Conservation (phyloP, 2,113 vertebrate genomes). For the Nanger granti region DNA sequence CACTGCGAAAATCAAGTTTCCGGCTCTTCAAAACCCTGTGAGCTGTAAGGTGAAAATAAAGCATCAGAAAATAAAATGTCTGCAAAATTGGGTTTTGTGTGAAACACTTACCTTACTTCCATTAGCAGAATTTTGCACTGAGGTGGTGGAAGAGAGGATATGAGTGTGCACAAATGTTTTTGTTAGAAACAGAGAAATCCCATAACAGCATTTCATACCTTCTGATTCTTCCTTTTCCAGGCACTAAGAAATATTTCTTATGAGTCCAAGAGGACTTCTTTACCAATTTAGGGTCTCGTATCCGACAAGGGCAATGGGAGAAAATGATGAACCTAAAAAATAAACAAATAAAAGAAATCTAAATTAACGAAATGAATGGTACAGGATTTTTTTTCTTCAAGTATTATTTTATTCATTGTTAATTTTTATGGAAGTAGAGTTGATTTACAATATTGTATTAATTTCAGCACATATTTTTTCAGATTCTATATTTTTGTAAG, state of each 20-base stretch:
- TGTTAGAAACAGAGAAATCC: constrained; percentile 10
- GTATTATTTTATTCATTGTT: not conserved
- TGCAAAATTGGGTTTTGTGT: constrained; percentile 30
- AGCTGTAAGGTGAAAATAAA: constrained; percentile 15
- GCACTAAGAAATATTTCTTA: constrained; percentile 34
- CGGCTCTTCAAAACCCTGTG: not conserved
- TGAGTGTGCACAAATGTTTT: constrained; percentile 45
- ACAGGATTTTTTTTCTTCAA: not conserved
- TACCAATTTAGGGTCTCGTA: not conserved
- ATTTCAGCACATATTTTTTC: not conserved
- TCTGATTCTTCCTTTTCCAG: constrained; percentile 67
- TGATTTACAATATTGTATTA: not conserved
- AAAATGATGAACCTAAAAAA: not conserved
- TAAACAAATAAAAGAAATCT: not conserved
- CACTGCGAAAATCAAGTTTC: constrained; percentile 10
- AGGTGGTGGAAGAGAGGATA: constrained; percentile 38
- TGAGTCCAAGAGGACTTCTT: not conserved
- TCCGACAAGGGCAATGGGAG: not conserved
- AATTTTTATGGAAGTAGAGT: not conserved
- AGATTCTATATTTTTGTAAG: not conserved
- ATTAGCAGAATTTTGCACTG: not conserved
- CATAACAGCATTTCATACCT: constrained; percentile 53
- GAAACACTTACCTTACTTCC: not conserved
- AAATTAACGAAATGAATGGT: not conserved
- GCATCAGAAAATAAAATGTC: constrained; percentile 33